Evolutionary conservation across 2,113 vertebrate species (phyloP), one percentile per base, ranked within the genome.

Genomic region (Chloebia gouldiae): DNA sequence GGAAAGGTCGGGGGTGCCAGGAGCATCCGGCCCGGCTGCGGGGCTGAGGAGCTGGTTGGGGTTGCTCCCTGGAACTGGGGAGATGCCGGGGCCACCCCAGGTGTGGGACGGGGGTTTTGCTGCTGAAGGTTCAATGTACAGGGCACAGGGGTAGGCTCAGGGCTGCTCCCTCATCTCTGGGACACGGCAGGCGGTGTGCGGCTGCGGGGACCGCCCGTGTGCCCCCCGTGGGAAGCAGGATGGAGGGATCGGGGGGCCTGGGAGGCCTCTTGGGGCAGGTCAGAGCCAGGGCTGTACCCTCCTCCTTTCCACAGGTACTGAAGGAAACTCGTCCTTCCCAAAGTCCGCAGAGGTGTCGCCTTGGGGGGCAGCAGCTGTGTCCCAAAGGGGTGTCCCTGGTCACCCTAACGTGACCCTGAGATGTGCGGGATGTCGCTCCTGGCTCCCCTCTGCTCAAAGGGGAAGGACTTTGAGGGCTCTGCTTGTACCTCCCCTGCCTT

Each of bases 381-480:
- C 72, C 73, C 57, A 21, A 4, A 14, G 19, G 33, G 42, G 12
- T 61, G 59, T 27, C 63, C 25, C 49, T 0, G 5, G 63, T 9
- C 6, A 6, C 19, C 65, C 35, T 12, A 39, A 39, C 1, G 0
- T 28, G 73, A 6, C 18, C 19, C 13, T 40, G 5, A 15, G 6
- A 24, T 31, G 0, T 10, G 13, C 1, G 11, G 45, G 72, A 1
- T 61, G 31, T 81, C 7, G 1, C 21, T 66, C 20, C 51, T 47
- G 45, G 6, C 6, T 12, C 44, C 28, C 2, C 35, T 68, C 18
- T 75, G 0, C 37, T 45, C 11, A 0, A 0, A 1, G 7, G 5
- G 0, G 1, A 37, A 16, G 42, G 37, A 7, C 50, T 8, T 8
- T 1, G 49, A 9, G 39, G 20, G 39, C 39, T 50, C 47, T 39